Evolutionary conservation across 2,888 invertebrate species (phyloP).

Genomic region (Norana najaformis): DNA sequence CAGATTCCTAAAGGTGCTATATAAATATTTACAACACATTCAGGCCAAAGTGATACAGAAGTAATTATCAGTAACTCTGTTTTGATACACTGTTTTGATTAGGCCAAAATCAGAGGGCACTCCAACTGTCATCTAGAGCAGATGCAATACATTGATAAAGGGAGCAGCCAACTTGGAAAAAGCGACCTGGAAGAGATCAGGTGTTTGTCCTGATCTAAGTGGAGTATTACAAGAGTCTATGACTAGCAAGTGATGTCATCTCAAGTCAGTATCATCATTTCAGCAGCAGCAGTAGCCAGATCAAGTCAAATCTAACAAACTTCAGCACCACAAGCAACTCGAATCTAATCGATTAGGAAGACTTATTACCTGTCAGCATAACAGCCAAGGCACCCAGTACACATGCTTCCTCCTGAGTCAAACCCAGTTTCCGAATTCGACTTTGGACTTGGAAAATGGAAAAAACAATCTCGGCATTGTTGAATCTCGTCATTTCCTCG

Average conservation of each 20-base stretch:
- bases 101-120: background rate
- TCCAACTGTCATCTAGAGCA: too few relatives aligned
- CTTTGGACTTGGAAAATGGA: conserved; percentile 18
- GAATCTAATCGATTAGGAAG: background rate
- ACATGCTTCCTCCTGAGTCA: conserved; percentile 23
- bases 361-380: conserved; percentile 21
- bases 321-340: background rate
- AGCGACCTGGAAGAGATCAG: too few relatives aligned
- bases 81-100: background rate
- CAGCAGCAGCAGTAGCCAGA: background rate
- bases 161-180: too few relatives aligned
- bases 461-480: background rate
- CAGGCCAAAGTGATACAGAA: background rate
- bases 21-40: background rate
- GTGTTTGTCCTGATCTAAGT: background rate
- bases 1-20: background rate
- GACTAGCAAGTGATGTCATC: background rate
- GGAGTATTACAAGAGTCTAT: background rate
- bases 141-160: too few relatives aligned
- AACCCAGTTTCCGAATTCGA: conserved; percentile 9
- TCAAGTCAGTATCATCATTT: too few relatives aligned
- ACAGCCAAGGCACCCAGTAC: conserved; percentile 15
- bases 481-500: conserved; percentile 38
- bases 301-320: background rate
- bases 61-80: background rate